Percentiles rank a stretch among this genome's conserved stretches.
Evolutionary conservation across 1,140 invertebrate genomes (phyloP).

Genomic region (Gryllus bimaculatus): DNA sequence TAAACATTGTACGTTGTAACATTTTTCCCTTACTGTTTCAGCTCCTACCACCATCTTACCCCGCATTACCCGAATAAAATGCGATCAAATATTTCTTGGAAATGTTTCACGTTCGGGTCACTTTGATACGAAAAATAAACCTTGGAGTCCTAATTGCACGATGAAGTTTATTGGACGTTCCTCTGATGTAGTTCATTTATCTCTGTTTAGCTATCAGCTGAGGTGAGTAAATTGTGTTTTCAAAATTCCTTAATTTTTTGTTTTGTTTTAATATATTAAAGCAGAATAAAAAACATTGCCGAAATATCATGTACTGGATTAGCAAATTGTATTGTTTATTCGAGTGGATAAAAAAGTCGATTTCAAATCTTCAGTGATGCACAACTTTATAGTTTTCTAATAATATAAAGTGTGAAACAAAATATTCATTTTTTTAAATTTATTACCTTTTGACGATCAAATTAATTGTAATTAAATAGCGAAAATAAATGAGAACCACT

Average conservation of each 20-base stretch:
- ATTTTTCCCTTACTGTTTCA: too few relatives aligned
- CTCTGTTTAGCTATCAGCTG: slow-evolving; percentile 64
- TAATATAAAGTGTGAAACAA: too few relatives aligned
- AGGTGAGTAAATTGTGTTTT: slow-evolving; percentile 39
- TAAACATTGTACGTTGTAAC: too few relatives aligned
- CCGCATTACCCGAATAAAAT: neutral
- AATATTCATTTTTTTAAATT: too few relatives aligned
- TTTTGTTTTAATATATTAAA: neutral
- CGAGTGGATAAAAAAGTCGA: too few relatives aligned
- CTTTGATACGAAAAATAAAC: slow-evolving; percentile 49
- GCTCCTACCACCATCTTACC: too few relatives aligned
- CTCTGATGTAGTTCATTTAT: slow-evolving; percentile 63
- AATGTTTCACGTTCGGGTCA: slow-evolving; percentile 50
- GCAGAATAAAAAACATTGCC: neutral
- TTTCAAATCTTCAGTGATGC: too few relatives aligned
- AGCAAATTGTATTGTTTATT: too few relatives aligned
- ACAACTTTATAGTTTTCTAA: too few relatives aligned
- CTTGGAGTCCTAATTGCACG: slow-evolving; percentile 50
- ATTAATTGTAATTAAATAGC: too few relatives aligned
- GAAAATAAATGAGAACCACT: too few relatives aligned
- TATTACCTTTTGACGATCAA: too few relatives aligned
- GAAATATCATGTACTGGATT: neutral
- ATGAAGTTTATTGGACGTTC: slow-evolving; percentile 53
- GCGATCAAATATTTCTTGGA: slow-evolving; percentile 32
- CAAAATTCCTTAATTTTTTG: neutral